Conservation (phyloP, 2,113 vertebrate genomes). For the Ancistrus triradiatus region DNA sequence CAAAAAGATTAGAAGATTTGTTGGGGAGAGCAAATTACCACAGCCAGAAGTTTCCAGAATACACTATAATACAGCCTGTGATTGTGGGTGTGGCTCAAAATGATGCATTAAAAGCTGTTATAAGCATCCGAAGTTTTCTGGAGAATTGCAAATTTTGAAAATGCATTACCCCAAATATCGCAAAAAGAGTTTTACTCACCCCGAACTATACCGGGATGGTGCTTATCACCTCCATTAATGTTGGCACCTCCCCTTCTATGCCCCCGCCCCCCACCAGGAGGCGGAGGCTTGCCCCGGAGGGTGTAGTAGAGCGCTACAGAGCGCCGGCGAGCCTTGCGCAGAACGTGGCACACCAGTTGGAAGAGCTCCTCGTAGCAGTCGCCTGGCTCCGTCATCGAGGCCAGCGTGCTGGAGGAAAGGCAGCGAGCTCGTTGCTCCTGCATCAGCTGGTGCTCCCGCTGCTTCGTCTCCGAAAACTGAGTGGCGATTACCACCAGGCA, state of each 20-base stretch:
- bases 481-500: conserved; percentile 98
- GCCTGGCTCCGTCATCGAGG: conserved; percentile 90
- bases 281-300: conserved; percentile 74
- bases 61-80: too few relatives aligned
- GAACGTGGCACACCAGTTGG: conserved; percentile 90
- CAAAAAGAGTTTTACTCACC: conserved; percentile 58
- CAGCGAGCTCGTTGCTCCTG: conserved; percentile 92
- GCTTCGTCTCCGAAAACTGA: conserved; percentile 98
- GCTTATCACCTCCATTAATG: conserved; percentile 62
- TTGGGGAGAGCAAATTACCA: too few relatives aligned
- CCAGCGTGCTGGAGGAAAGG: conserved; percentile 93
- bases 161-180: too few relatives aligned
- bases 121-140: too few relatives aligned
- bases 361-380: conserved; percentile 98
- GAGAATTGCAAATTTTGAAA: too few relatives aligned
- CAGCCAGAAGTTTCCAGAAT: too few relatives aligned
- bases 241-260: conserved; percentile 47
- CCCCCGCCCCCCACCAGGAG: conserved; percentile 57
- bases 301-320: conserved; percentile 85
- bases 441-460: conserved; percentile 97
- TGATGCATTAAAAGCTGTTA: too few relatives aligned
- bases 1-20: too few relatives aligned
- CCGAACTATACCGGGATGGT: conserved; percentile 53
- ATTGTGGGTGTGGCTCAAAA: too few relatives aligned
- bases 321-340: conserved; percentile 91